Base-by-base conservation (phyloP, 2,888 invertebrate genomes). In the Anagyrus pseudococci region DNA sequence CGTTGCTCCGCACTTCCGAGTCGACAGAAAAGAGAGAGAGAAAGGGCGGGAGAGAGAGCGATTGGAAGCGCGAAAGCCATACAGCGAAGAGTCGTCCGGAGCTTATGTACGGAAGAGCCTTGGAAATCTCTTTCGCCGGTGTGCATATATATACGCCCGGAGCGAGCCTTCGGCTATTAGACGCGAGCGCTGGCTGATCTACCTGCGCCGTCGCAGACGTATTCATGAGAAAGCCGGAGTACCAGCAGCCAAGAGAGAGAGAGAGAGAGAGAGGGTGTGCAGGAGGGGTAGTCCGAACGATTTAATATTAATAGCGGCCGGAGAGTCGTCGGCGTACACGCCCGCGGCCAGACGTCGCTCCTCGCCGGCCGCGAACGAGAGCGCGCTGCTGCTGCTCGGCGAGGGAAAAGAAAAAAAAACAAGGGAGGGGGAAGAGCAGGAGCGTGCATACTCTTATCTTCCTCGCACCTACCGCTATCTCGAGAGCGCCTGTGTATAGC, bases 291-390 rank as follows among this genome's bases (percentile, higher is more conserved):
- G 4, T 6, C 22, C 56, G 54, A 46, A 52, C 53, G 50, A 63
- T 63, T 63, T 58, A 58, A 63, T 63, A 63, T 63, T 63, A 63
- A 63, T 63, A 58, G 63, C 19, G 43, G 43, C 57, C 37, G 41
- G 7, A 7, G 3, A 13, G n/a, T 17, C n/a, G 41, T 17, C 7
- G 40, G 15, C 8, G 8, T 37, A 37, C 33, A 37, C 29, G 29
- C 10, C 6, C 10, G 44, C 22, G 1, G 19, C 20, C 44, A 19
- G 26, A n/a, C 41, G 26, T n/a, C n/a, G n/a, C n/a, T n/a, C n/a
- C n/a, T n/a, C n/a, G n/a, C n/a, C n/a, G n/a, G n/a, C n/a, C n/a
- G 26, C 44, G 33, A 19, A 43, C 20, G 25, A 22, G 20, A 33
- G 17, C 37, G 23, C 37, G 23, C 20, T 22, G 44, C 54, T 20